Evolutionary conservation across 92 coral and sea anemone species (phyloP), one percentile per base, ranked within the genome.

Genomic region (Bergia sp.): DNA sequence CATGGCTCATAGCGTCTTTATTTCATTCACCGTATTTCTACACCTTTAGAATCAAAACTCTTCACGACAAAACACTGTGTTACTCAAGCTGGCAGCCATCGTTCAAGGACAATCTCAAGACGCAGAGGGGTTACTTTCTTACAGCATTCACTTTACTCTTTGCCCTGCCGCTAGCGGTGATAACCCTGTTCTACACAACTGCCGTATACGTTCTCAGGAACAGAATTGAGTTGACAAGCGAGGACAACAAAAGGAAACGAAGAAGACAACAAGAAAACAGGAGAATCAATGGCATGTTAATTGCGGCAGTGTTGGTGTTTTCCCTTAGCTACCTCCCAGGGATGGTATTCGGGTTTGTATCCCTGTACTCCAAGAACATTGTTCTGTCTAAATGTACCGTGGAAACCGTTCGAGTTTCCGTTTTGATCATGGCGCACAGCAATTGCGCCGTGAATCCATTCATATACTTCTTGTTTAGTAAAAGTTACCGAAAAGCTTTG

Each of bases 21-120:
- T 41, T 76, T 39, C 80, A 76, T 76, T 76, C 80, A 9, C 80
- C 80, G 29, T 76, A 76, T 39, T 76, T 76, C 80, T 76, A 76
- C 37, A 76, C 80, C 21, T 76, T 76, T 76, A 20, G 80, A 41
- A 15, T 40, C 80, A 41, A 0, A 38, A 15, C 80, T 21, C 29
- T 16, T 41, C 49, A 76, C n/a, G 23, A 40, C 11, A 37, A 76
- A 39, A 76, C 80, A 40, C 80, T 16, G 13, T 76, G 80, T 38
- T 39, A 18, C 80, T 4, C 45, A 50, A 15, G 47, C 45, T 76
- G 80, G 80, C 47, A 76, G 36, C 50, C 79, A 20, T 13, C 80
- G 1, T 76, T 76, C 80, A 76, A 76, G 80, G 29, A 76, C 53
- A 39, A 9, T 41, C 80, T 5, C 49, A 18, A 38, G 37, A 42